Base-by-base conservation (phyloP, 2,797 vertebrate species). In the Mus minutoides region DNA sequence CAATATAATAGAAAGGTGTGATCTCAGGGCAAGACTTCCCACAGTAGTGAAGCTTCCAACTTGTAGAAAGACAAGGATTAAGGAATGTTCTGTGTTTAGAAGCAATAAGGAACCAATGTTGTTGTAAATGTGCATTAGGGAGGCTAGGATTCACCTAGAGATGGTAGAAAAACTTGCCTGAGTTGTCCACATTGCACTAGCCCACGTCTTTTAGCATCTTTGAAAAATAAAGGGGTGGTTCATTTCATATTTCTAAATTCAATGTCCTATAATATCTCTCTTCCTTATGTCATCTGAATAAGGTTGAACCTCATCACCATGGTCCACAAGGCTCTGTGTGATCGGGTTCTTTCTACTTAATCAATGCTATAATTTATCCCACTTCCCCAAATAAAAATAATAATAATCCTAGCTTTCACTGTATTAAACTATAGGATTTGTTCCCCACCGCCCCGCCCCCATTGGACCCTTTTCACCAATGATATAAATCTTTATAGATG, bases 201-300 rank as follows among this genome's bases (percentile, higher is more conserved):
- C 0, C 14, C 3, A 46, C 8, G 21, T 60, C 29, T 1, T 58
- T 17, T 10, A 67, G 52, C 4, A 62, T 96, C 29, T 82, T 94
- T 26, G 6, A 62, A n/a, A 89, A 78, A 26, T 64, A 29, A 13
- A 37, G 60, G n/a, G 11, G 5, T 29, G 22, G 13, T n/a, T 91
- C 52, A 62, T 88, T 24, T 83, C 21, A 10, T 90, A 37, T 92
- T 17, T 83, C 1, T 88, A 86, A n/a, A 87, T 58, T 85, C 86
- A n/a, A 87, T 89, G 67, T 86, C 4, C 2, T 64, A 0, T 54
- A 75, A 19, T 73, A 46, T 0, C 24, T 86, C 29, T 62, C 5
- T 31, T 88, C 49, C 6, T 73, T 75, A 54, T 26, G n/a, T 40
- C 6, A 73, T 94, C 76, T 88, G 7, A 79, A 62, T 91, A 54